These are phyloP conservation scores for Encarsia formosa DNA, from an alignment of 2,888 invertebrate species.

Conservation along the genomic window DNA sequence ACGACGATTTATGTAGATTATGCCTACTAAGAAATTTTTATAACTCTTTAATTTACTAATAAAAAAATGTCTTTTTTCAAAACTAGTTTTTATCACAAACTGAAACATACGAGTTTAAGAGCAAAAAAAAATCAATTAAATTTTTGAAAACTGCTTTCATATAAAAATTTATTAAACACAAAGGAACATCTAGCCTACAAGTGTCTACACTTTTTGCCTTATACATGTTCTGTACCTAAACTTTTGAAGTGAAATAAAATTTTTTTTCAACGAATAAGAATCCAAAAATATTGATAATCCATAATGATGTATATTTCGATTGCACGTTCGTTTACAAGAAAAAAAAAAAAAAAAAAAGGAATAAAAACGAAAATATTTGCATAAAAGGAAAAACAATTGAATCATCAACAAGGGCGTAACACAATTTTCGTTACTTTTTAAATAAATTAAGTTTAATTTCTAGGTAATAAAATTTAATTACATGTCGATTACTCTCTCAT, in stretches of 20 bases:
- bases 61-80: too few species aligned
- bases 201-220: slow-evolving; percentile 25
- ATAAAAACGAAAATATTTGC: too few species aligned
- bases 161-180: slow-evolving; percentile 32
- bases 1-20: too few species aligned
- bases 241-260: too few species aligned
- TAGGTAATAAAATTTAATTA: slow-evolving; percentile 51
- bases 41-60: too few species aligned
- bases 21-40: too few species aligned
- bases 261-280: too few species aligned
- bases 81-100: too few species aligned
- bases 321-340: slow-evolving; percentile 20
- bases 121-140: background rate
- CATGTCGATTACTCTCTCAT: slow-evolving; percentile 46
- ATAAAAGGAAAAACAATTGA: slow-evolving; percentile 19
- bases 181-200: slow-evolving; percentile 29
- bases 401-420: slow-evolving; percentile 38
- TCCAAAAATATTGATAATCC: too few species aligned
- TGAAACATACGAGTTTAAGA: too few species aligned
- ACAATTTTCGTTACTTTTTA: slow-evolving; percentile 42
- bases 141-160: slow-evolving; percentile 16
- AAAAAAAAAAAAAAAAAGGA: slow-evolving; percentile 9
- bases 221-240: slow-evolving; percentile 26
- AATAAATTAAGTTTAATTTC: slow-evolving; percentile 50
- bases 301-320: too few species aligned